A percentile compares a stretch with the other conserved stretches of the same genome.
phyloP scores from a whole-genome alignment of 2,113 vertebrate genomes.

The Donacobius atricapilla region DNA sequence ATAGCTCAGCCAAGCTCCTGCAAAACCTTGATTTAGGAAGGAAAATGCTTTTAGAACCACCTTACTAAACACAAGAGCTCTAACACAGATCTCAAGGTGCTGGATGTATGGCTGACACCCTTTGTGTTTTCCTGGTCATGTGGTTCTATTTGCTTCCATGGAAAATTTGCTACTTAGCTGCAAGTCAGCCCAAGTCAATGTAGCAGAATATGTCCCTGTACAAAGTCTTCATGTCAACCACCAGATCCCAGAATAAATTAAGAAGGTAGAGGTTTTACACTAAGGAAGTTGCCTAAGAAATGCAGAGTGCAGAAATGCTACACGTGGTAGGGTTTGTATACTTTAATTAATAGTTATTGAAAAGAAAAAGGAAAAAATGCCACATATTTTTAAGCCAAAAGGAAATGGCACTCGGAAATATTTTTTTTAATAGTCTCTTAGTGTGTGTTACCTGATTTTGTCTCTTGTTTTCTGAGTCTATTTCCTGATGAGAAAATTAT shows the following conservation, averaged over 20 bases:
- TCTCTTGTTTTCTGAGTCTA: not conserved
- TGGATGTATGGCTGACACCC: not conserved
- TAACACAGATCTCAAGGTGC: not conserved
- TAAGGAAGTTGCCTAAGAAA: not conserved
- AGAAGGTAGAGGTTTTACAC: not conserved
- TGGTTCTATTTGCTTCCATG: not conserved
- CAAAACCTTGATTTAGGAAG: not conserved
- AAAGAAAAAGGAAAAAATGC: not conserved
- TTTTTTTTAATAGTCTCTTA: not conserved
- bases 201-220: not conserved
- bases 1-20: not conserved
- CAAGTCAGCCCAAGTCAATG: not conserved
- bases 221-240: not conserved
- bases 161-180: not conserved
- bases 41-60: not conserved
- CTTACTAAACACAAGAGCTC: not conserved
- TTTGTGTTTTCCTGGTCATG: not conserved
- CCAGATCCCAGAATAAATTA: not conserved
- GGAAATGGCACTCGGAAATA: not conserved
- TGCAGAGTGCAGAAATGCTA: not conserved
- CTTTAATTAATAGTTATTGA: not conserved
- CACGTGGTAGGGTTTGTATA: not conserved
- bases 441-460: not conserved
- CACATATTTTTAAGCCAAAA: not conserved
- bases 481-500: not conserved